Conservation (phyloP, 2,888 invertebrate genomes). For the Sylvicola fuscatus region DNA sequence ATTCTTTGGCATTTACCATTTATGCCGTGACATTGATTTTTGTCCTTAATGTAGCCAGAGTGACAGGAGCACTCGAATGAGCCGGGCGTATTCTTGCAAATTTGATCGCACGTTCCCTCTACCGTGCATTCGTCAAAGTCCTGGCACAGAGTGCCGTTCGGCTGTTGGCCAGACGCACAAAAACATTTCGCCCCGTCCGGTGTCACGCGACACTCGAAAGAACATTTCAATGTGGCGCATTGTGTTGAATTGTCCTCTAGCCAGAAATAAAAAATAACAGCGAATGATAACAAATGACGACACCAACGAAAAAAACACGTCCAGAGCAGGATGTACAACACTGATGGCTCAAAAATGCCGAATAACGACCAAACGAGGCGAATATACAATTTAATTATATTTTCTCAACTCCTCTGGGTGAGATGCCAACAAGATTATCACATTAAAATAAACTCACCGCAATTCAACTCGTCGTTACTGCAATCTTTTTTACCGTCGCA, state of each 20-base stretch:
- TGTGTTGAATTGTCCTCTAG: slow-evolving; percentile 6
- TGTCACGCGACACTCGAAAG: slow-evolving; percentile 48
- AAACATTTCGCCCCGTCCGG: slow-evolving; percentile 50
- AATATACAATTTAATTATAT: too few species aligned
- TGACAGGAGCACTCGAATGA: slow-evolving; percentile 54
- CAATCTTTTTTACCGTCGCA: slow-evolving; percentile 24
- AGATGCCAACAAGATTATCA: too few species aligned
- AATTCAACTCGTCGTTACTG: slow-evolving; percentile 20
- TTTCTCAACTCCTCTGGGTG: too few species aligned
- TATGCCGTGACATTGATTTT: slow-evolving; percentile 39
- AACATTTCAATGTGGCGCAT: slow-evolving; percentile 35
- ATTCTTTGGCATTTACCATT: slow-evolving; percentile 35
- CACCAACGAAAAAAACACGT: too few species aligned
- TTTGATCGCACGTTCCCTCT: slow-evolving; percentile 52
- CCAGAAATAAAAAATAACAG: too few species aligned
- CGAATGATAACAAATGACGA: too few species aligned
- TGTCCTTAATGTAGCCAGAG: slow-evolving; percentile 40
- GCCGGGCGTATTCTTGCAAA: slow-evolving; percentile 43
- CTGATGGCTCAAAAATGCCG: too few species aligned
- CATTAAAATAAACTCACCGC: background rate
- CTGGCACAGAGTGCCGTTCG: slow-evolving; percentile 38
- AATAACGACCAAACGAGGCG: too few species aligned
- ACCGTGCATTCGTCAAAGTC: slow-evolving; percentile 61
- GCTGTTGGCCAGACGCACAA: slow-evolving; percentile 42
- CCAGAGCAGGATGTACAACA: too few species aligned